Base-by-base conservation (phyloP, 2,888 invertebrate species). In the Thumatha senex region DNA sequence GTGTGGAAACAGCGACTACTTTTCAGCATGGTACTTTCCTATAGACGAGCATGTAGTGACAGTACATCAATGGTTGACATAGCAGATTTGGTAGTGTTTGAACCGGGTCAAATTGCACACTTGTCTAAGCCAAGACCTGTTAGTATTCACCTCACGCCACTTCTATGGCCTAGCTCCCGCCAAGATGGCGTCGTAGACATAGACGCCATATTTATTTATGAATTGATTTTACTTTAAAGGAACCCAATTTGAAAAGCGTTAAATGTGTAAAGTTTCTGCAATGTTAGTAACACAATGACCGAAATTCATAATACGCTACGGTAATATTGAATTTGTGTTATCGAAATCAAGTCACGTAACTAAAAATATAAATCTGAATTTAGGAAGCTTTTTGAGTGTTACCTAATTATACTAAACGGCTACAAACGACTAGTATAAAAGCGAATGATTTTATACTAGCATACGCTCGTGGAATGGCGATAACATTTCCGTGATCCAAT, bases 131-230 rank as follows among this genome's bases (percentile, higher is more conserved):
- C 18, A 24, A 24, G 18, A 46, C 34, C 42, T 49, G 54, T 72
- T 76, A 66, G 65, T 60, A 81, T 74, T 68, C 80, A 54, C 49
- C 70, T 66, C 78, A 82, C 80, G 80, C 77, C 72, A 67, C 50
- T 54, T 48, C 56, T 56, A 59, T 60, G 43, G 61, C 57, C 67
- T 55, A 58, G 57, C 59, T 47, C 50, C 54, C 63, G 66, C 65
- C 74, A 75, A 74, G 65, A 78, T 76, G 78, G 75, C 80, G 68
- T 67, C 61, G 60, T 58, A 51, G 69, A 67, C 61, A 61, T 58
- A 51, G 69, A 56, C 70, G 71, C 74, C 74, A 77, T 79, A 75
- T 79, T 80, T 79, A 80, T 80, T 79, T 80, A 80, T 78, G 76
- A 80, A 76, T 74, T 71, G 62, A 74, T 76, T 72, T 74, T 76